Evolutionary conservation across 2,113 vertebrate genomes (phyloP).

Genomic region (Calypte anna): DNA sequence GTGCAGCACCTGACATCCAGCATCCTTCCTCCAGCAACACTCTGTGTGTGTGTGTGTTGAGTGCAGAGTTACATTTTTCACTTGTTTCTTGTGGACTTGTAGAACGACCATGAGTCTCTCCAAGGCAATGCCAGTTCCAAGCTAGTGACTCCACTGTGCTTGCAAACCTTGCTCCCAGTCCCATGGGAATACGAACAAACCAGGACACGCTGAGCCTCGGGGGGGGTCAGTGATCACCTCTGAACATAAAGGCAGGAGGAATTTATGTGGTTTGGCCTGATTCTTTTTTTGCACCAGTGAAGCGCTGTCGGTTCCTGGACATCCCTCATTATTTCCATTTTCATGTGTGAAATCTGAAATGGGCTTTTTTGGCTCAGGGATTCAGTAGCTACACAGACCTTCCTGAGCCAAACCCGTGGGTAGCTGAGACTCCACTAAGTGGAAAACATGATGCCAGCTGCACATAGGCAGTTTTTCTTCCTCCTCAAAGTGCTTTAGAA

Average conservation of each 20-base stretch:
- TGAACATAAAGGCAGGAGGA: slow-evolving; percentile 18
- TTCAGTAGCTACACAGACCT: background rate
- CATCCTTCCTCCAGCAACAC: slow-evolving; percentile 40
- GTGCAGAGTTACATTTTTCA: slow-evolving; percentile 43
- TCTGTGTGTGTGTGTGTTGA: slow-evolving; percentile 52
- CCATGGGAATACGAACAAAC: background rate
- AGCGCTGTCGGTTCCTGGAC: slow-evolving; percentile 25
- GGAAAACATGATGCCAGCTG: slow-evolving; percentile 41
- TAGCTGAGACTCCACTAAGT: slow-evolving; percentile 54
- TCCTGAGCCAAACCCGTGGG: background rate
- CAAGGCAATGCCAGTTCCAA: slow-evolving; percentile 25
- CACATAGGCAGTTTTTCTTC: slow-evolving; percentile 56
- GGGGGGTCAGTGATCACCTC: background rate
- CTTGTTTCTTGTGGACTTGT: slow-evolving; percentile 63
- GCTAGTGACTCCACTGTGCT: slow-evolving; percentile 36
- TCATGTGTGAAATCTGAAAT: slow-evolving; percentile 12
- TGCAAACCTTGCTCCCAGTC: slow-evolving; percentile 33
- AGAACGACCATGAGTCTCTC: slow-evolving; percentile 50
- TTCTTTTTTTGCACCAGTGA: slow-evolving; percentile 67
- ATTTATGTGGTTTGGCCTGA: slow-evolving; percentile 53
- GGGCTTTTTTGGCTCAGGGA: slow-evolving; percentile 1
- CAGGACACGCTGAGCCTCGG: background rate
- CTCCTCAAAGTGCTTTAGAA: slow-evolving; percentile 62
- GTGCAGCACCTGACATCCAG: slow-evolving; percentile 35
- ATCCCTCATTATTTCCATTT: slow-evolving; percentile 17